Base-by-base conservation (phyloP, 2,113 vertebrate genomes). In the Muscicapa adusta region DNA sequence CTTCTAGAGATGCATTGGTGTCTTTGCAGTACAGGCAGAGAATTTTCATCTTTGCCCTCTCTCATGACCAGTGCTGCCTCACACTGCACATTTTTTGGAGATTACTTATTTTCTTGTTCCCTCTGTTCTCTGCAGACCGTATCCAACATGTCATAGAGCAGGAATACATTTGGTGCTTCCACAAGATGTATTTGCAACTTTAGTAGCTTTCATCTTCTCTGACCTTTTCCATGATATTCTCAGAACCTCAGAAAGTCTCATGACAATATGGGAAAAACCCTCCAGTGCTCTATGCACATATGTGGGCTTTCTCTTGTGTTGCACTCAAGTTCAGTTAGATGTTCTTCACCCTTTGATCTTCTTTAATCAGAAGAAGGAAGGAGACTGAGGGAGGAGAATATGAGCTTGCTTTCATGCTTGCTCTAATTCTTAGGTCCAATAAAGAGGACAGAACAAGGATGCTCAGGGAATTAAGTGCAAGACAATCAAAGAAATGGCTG, bases 401-500 rank as follows among this genome's bases (percentile, higher is more conserved):
- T 92, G 74, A 91, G 42, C 38, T 76, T 70, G 31, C 63, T 89
- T 96, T 96, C 91, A 95, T 75, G 71, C 45, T 81, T 48, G 45
- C 57, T 84, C 79, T 62, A 60, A 79, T 75, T 67, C 90, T 92
- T 77, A 61, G 58, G 50, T 66, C 54, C 67, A 90, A 85, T 83
- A 94, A 95, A 94, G 54, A 83, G 74, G 43, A 94, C n/a, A 26
- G 22, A 70, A 65, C 61, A 72, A 74, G 71, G 56, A 91, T 51
- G 60, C 45, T 73, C 19, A 14, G 85, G 65, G 67, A 89, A 89
- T 95, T 85, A 91, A 76, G 63, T 54, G 58, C 29, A 51, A 70
- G 57, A 15, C 48, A 89, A 92, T 95, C 82, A 84, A 94, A 96
- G 62, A 93, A 96, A 83, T 66, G 23, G 72, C 74, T 75, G 58